Conservation (phyloP, 2,888 invertebrate genomes). For the Scaptomyza reducta region DNA sequence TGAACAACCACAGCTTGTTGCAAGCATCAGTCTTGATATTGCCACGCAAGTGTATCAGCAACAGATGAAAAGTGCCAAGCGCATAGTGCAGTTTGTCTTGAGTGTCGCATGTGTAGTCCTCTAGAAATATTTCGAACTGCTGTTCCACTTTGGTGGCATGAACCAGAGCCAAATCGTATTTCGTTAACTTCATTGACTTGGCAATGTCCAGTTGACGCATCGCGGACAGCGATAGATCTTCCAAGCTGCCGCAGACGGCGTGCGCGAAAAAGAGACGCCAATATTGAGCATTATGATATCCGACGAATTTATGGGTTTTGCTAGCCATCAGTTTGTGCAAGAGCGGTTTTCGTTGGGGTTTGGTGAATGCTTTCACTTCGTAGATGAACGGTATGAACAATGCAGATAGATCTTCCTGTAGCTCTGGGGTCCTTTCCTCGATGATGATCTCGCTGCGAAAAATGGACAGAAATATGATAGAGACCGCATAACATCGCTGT, state of each 20-base stretch:
- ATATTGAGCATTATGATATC: constrained; percentile 43
- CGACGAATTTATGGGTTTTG: constrained; percentile 26
- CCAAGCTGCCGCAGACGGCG: constrained; percentile 18
- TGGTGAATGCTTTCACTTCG: constrained; percentile 24
- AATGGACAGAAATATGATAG: constrained; percentile 76
- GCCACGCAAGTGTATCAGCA: constrained; percentile 54
- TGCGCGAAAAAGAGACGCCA: constrained; percentile 64
- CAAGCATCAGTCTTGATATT: neutral
- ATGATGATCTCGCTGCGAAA: constrained; percentile 67
- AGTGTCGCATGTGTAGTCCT: constrained; percentile 71
- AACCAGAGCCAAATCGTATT: constrained; percentile 71
- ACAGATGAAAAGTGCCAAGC: constrained; percentile 58
- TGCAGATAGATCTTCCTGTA: constrained; percentile 63
- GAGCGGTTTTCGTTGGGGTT: constrained; percentile 10
- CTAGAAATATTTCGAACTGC: constrained; percentile 70
- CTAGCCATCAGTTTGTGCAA: constrained; percentile 19
- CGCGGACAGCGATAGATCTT: constrained; percentile 21
- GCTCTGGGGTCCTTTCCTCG: constrained; percentile 37
- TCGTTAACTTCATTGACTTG: constrained; percentile 59
- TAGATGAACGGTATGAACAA: constrained; percentile 72
- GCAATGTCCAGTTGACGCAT: constrained; percentile 60
- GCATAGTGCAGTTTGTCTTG: constrained; percentile 58
- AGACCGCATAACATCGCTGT: constrained; percentile 26
- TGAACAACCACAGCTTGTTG: constrained; percentile 44
- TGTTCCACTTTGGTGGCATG: constrained; percentile 60